A percentile compares a stretch with the other conserved stretches of the same genome.
Evolutionary conservation across 2,113 vertebrate species (phyloP).

Genomic region (Zingel zingel): DNA sequence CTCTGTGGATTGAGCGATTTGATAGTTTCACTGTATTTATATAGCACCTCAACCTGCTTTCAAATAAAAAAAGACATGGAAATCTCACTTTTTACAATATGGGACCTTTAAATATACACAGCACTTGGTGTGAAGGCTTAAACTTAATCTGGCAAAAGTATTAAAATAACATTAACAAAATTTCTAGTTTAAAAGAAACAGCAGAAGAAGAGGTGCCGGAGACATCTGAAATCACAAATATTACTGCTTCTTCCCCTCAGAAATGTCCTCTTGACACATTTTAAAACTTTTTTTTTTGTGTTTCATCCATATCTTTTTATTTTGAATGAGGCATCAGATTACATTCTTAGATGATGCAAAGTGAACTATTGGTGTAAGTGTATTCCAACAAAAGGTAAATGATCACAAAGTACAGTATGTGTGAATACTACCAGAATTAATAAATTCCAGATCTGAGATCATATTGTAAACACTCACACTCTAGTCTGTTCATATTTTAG

Average conservation of each 20-base stretch:
- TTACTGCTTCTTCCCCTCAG: neutral
- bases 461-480: neutral
- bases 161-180: neutral
- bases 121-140: neutral
- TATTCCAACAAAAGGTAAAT: neutral
- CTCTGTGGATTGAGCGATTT: too few relatives aligned
- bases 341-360: neutral
- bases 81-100: too few relatives aligned
- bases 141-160: neutral
- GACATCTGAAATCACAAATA: too few relatives aligned
- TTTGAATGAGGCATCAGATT: neutral
- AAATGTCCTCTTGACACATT: neutral
- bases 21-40: too few relatives aligned
- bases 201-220: too few relatives aligned
- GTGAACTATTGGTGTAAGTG: neutral
- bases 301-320: neutral
- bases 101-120: neutral
- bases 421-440: neutral
- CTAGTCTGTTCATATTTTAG: conserved; percentile 30
- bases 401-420: neutral
- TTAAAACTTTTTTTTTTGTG: neutral
- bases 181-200: neutral
- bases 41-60: too few relatives aligned
- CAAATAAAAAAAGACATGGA: too few relatives aligned
- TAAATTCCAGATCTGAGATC: conserved; percentile 3